Evolutionary conservation across 2,888 invertebrate genomes (phyloP).

Genomic region (Copidosoma aretas): DNA sequence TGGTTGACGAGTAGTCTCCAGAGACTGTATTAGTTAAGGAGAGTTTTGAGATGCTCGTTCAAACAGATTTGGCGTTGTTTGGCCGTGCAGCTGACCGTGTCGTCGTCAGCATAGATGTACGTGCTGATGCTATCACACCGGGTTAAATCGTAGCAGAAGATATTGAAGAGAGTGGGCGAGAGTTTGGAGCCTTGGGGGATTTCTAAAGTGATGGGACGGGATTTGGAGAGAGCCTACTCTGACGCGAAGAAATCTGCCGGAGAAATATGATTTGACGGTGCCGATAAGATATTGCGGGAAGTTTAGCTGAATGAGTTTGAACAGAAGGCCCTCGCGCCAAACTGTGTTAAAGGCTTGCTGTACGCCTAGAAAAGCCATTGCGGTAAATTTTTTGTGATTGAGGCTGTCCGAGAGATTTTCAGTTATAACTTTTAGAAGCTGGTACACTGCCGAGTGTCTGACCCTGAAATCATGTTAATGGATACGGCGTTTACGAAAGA

Average conservation of each 20-base stretch:
- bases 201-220: neutral
- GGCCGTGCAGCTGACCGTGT: neutral
- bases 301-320: slow-evolving; percentile 3
- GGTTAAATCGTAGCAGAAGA: slow-evolving; percentile 8
- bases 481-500: no score
- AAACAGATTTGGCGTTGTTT: neutral
- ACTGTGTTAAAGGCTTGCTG: slow-evolving; percentile 26
- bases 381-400: neutral
- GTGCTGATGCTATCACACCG: neutral
- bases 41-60: slow-evolving; percentile 13
- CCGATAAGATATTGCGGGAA: slow-evolving; percentile 7
- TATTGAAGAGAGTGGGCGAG: slow-evolving; percentile 8
- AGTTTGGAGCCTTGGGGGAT: slow-evolving; percentile 12
- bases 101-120: slow-evolving; percentile 10
- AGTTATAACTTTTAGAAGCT: slow-evolving; percentile 8
- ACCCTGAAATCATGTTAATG: neutral
- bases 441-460: neutral
- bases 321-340: slow-evolving; percentile 17
- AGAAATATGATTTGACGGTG: neutral
- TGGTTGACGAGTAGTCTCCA: slow-evolving; percentile 25
- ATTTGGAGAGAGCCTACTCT: neutral
- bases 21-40: slow-evolving; percentile 8
- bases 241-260: neutral
- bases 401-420: slow-evolving; percentile 14
- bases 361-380: slow-evolving; percentile 9